Base-by-base conservation (phyloP, 2,113 vertebrate genomes). In the Aspiorhynchus laticeps region DNA sequence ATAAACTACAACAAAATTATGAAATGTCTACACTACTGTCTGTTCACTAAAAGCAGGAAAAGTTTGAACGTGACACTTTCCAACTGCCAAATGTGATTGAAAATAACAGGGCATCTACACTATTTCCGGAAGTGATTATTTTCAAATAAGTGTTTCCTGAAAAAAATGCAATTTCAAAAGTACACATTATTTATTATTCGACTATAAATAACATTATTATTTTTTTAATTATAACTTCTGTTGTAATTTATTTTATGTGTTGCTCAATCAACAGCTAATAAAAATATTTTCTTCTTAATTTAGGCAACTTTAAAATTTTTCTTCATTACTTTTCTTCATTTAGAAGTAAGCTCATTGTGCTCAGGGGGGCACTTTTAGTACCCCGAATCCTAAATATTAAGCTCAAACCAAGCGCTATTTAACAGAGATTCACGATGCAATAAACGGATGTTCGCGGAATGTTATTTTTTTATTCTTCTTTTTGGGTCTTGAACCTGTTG, bases 401-500 rank as follows among this genome's bases (percentile, higher is more conserved):
- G 38, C 26, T 31, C n/a, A 51, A 51, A 51, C 15, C 28, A 53
- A 19, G 15, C 26, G 17, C 12, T 56, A 21, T 33, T 10, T 31
- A 9, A 17, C 28, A 11, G 9, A 11, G 28, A 33, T 61, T n/a
- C 9, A 36, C 31, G 15, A 7, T 51, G 15, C 14, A 26, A 9
- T 38, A 41, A 84, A 36, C 48, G 46, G 65, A 74, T 74, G 31
- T 84, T 33, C 7, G 46, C 28, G 12, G 26, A 71, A 7, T 21
- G 5, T 24, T 24, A 10, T 33, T 41, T 59, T 59, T 59, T 24
- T n/a, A n/a, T 9, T 56, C 7, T 63, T 26, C 2, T 38, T 24
- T 7, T 24, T 38, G 12, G 31, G 19, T 81, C 38, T 81, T 53
- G 8, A 74, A 74, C 83, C 83, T 84, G 67, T 75, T 84, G 69